phyloP scores from a whole-genome alignment of 1,140 invertebrate species.

The Philopotamus ludificatus region DNA sequence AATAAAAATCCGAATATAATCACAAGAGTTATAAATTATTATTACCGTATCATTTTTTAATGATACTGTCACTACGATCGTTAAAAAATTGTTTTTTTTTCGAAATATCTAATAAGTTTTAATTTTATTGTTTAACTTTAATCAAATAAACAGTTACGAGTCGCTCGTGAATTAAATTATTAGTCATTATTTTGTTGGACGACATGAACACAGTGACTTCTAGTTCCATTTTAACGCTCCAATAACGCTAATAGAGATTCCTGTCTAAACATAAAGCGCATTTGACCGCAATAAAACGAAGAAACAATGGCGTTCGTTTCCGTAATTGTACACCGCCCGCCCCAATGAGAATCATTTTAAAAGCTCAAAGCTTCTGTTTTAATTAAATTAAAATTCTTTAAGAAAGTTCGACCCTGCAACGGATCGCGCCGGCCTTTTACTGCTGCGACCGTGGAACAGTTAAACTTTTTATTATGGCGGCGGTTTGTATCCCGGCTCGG shows the following conservation, averaged over 20 bases:
- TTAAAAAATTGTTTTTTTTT: no score
- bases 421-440: slow-evolving; percentile 2
- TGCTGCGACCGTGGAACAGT: background rate
- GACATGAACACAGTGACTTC: no score
- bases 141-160: no score
- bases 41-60: no score
- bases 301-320: slow-evolving; percentile 1
- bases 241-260: slow-evolving; percentile 10
- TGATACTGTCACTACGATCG: no score
- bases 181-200: no score
- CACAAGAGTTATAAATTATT: no score
- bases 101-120: no score
- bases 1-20: no score
- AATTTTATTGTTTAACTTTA: no score
- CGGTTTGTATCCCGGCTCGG: slow-evolving; percentile 4
- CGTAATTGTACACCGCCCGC: slow-evolving; percentile 5
- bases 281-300: slow-evolving; percentile 25
- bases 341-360: slow-evolving; percentile 22
- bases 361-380: slow-evolving; percentile 18
- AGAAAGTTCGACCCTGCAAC: background rate
- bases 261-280: background rate
- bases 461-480: slow-evolving; percentile 25
- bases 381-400: slow-evolving; percentile 33
- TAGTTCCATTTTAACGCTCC: no score
- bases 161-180: no score